Percentiles rank a stretch among this genome's conserved stretches.
Evolutionary conservation across 2,888 invertebrate genomes (phyloP).

Genomic region (Biston stratarius): DNA sequence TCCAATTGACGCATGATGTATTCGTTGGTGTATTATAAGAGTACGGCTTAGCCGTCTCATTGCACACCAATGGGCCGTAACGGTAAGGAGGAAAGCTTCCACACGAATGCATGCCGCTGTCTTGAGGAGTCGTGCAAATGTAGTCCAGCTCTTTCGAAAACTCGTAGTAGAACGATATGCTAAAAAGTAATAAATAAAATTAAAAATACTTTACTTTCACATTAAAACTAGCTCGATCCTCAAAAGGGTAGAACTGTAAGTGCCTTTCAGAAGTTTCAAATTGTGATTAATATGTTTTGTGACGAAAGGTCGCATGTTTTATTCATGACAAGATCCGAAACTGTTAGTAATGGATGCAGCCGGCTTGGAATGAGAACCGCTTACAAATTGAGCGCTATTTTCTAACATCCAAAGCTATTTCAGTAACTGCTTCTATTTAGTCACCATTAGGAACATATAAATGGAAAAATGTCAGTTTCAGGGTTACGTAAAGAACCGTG

Average conservation of each 20-base stretch:
- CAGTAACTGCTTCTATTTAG: slow-evolving; percentile 29
- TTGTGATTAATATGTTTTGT: slow-evolving; percentile 43
- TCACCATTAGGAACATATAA: slow-evolving; percentile 35
- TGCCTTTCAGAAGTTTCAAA: slow-evolving; percentile 36
- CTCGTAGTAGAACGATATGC: slow-evolving; percentile 94
- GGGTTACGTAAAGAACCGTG: slow-evolving; percentile 29
- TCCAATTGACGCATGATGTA: slow-evolving; percentile 98
- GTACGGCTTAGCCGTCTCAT: slow-evolving; percentile 88
- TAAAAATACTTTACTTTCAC: slow-evolving; percentile 8
- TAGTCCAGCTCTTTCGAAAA: slow-evolving; percentile 97
- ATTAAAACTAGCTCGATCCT: slow-evolving; percentile 19
- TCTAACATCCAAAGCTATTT: slow-evolving; percentile 38
- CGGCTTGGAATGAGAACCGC: slow-evolving; percentile 34
- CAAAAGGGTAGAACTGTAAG: slow-evolving; percentile 27
- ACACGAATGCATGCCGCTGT: slow-evolving; percentile 98
- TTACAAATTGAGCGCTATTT: slow-evolving; percentile 38
- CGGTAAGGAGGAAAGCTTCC: slow-evolving; percentile 93
- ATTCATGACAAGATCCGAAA: slow-evolving; percentile 41
- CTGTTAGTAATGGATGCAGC: slow-evolving; percentile 37
- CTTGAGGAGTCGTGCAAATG: slow-evolving; percentile 97
- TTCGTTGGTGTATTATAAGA: slow-evolving; percentile 89
- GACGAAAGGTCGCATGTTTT: slow-evolving; percentile 41
- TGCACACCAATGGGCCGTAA: slow-evolving; percentile 91
- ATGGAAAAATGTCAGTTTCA: slow-evolving; percentile 43
- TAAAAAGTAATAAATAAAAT: slow-evolving; percentile 58